Conservation (phyloP, 2,888 invertebrate genomes). For the Lochmaea crataegi region DNA sequence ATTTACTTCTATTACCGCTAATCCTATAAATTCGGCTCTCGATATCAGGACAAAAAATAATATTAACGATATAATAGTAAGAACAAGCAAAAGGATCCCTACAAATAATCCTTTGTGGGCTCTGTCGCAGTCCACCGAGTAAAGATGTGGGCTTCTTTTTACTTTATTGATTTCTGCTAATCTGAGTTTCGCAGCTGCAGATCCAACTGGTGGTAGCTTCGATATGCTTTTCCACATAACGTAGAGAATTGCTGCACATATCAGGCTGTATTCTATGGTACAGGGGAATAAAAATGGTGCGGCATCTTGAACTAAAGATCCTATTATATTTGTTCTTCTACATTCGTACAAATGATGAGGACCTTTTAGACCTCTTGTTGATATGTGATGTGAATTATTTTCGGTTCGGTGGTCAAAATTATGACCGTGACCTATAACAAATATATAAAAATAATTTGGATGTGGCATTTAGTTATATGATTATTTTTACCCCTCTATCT, state of each 20-base stretch:
- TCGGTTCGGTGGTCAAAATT: constrained; percentile 13
- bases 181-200: constrained; percentile 45
- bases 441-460: too few relatives aligned
- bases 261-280: constrained; percentile 94
- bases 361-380: constrained; percentile 83
- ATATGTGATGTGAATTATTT: constrained; percentile 73
- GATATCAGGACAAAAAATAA: constrained; percentile 57
- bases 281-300: constrained; percentile 90
- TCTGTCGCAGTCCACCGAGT: constrained; percentile 92
- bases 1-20: constrained; percentile 66
- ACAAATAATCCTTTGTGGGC: constrained; percentile 94
- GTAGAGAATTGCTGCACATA: constrained; percentile 95
- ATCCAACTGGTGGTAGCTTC: constrained; percentile 67
- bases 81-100: constrained; percentile 69
- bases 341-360: constrained; percentile 91
- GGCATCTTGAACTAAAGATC: constrained; percentile 70
- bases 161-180: constrained; percentile 65
- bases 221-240: constrained; percentile 96
- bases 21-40: constrained; percentile 42
- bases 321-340: constrained; percentile 89
- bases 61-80: constrained; percentile 84
- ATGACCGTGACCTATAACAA: constrained; percentile 13
- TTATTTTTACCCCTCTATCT: neutral
- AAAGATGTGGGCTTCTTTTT: constrained; percentile 86
- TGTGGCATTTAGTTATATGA: too few relatives aligned